phyloP scores from a whole-genome alignment of 2,888 invertebrate genomes.

The Heliconius erato region DNA sequence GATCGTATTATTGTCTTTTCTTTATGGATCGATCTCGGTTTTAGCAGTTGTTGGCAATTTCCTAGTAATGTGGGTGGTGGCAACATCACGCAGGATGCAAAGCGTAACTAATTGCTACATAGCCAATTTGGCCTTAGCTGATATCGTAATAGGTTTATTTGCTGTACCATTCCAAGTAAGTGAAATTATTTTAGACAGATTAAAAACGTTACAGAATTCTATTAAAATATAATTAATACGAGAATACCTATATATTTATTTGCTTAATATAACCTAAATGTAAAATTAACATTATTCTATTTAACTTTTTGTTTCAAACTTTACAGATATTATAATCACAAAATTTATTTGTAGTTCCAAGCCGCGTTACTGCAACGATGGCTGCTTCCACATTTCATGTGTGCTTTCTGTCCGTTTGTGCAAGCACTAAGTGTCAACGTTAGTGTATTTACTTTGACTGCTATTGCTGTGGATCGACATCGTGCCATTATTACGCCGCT shows the following conservation, averaged over 20 bases:
- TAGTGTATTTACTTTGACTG: constrained; percentile 95
- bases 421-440: constrained; percentile 94
- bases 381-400: constrained; percentile 94
- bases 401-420: constrained; percentile 95
- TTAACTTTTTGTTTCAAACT: not conserved
- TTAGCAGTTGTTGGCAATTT: constrained; percentile 93
- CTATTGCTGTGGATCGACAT: constrained; percentile 94
- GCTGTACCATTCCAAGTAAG: constrained; percentile 91
- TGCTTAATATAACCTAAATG: not conserved
- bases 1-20: constrained; percentile 90
- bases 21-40: constrained; percentile 93
- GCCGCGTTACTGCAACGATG: constrained; percentile 94
- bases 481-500: constrained; percentile 91
- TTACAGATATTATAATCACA: not conserved
- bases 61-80: constrained; percentile 94
- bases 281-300: not conserved
- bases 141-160: constrained; percentile 94
- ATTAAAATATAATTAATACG: not conserved
- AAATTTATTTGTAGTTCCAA: constrained; percentile 88
- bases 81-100: constrained; percentile 91
- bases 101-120: constrained; percentile 95
- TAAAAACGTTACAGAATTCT: not conserved
- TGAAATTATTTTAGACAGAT: constrained; percentile 30
- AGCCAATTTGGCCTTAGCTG: constrained; percentile 93
- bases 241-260: not conserved